Evolutionary conservation across 1,140 invertebrate species (phyloP).

Genomic region (Tetragonula clypearis): DNA sequence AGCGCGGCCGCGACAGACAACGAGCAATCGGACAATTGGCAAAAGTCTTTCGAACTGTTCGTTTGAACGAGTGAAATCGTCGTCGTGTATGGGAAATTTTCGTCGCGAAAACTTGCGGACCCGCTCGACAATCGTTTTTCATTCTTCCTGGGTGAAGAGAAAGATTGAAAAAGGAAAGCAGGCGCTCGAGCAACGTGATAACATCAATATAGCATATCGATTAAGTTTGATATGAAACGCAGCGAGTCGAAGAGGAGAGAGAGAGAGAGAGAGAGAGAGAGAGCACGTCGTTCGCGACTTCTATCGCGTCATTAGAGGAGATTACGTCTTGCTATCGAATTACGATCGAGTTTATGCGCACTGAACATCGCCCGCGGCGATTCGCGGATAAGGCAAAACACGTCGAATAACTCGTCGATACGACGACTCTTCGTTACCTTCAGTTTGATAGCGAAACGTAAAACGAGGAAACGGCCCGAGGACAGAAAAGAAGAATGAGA

Average conservation of each 20-base stretch:
- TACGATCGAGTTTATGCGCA: background rate
- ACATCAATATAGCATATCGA: slow-evolving; percentile 27
- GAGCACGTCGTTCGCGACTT: background rate
- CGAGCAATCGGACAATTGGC: slow-evolving; percentile 12
- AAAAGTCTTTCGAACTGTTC: background rate
- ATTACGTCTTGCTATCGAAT: slow-evolving; percentile 13
- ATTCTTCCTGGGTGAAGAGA: too few relatives aligned
- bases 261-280: too few relatives aligned
- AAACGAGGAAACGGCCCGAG: background rate
- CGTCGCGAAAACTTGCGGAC: background rate
- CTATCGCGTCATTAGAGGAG: slow-evolving; percentile 2
- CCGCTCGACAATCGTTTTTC: too few relatives aligned
- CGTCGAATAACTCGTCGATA: background rate
- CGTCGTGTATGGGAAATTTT: background rate
- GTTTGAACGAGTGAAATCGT: background rate
- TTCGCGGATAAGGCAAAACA: background rate
- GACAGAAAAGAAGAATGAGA: background rate
- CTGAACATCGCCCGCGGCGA: background rate
- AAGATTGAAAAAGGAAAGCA: background rate
- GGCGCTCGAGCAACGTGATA: background rate
- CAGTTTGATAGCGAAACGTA: background rate
- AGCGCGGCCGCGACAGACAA: slow-evolving; percentile 21
- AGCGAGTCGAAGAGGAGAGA: background rate
- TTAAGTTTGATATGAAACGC: slow-evolving; percentile 4
- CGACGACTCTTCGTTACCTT: slow-evolving; percentile 29